Conservation (phyloP, 2,888 invertebrate species). For the Ariolimax columbianus region DNA sequence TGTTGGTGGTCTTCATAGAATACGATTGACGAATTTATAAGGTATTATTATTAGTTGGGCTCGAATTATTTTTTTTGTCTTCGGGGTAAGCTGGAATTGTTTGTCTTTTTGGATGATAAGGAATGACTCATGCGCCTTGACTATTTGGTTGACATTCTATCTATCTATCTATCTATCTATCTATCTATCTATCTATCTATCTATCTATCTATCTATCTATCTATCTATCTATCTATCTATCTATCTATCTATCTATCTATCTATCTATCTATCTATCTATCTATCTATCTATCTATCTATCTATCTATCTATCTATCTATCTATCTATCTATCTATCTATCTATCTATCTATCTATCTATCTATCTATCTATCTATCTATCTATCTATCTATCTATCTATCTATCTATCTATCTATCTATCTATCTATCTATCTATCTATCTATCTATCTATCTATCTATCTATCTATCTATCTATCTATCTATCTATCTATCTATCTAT, state of each 20-base stretch:
- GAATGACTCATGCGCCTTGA: too few species aligned
- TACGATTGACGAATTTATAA: too few species aligned
- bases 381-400: not conserved
- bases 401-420: not conserved
- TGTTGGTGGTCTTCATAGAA: too few species aligned
- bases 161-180: conserved; percentile 10
- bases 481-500: conserved; percentile 3
- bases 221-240: conserved; percentile 18
- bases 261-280: conserved; percentile 15
- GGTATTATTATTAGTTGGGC: too few species aligned
- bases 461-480: not conserved
- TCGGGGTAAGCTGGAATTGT: too few species aligned
- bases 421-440: not conserved
- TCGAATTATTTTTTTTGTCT: too few species aligned
- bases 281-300: conserved; percentile 20
- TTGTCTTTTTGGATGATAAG: too few species aligned
- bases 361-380: not conserved
- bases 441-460: not conserved
- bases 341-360: not conserved
- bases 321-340: not conserved
- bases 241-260: conserved; percentile 1
- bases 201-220: conserved; percentile 20
- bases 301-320: conserved; percentile 20
- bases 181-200: conserved; percentile 20
- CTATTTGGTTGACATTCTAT: not conserved